phyloP scores from a whole-genome alignment of 2,888 invertebrate genomes.

The Eumacrocentrus americanus region DNA sequence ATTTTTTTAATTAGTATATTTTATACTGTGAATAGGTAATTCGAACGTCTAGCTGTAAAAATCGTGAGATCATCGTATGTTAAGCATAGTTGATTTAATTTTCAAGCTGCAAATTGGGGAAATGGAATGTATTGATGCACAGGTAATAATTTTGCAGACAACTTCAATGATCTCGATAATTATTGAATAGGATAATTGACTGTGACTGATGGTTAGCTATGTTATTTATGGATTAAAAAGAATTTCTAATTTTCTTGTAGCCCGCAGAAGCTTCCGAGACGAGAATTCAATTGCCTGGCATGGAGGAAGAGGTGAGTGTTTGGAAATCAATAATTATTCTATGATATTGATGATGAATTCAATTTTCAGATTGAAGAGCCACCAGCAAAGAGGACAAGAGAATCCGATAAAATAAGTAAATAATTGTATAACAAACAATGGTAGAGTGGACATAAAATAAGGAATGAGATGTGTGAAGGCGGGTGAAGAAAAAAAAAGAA shows the following conservation, averaged over 20 bases:
- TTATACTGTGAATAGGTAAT: conserved; percentile 47
- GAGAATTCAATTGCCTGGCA: conserved; percentile 76
- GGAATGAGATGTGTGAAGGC: conserved; percentile 32
- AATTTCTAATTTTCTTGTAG: conserved; percentile 58
- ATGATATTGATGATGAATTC: neutral
- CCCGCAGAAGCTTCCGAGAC: conserved; percentile 83
- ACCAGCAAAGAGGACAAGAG: conserved; percentile 58
- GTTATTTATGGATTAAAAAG: neutral
- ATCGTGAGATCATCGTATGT: neutral
- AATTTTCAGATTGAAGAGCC: conserved; percentile 57
- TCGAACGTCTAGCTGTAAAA: neutral
- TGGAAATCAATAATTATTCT: neutral
- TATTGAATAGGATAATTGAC: too few species aligned
- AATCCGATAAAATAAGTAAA: conserved; percentile 59
- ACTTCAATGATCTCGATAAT: too few species aligned
- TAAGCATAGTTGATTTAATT: conserved; percentile 52
- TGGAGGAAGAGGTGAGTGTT: conserved; percentile 65
- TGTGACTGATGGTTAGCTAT: too few species aligned
- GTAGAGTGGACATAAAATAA: conserved; percentile 23
- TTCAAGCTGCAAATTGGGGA: conserved; percentile 67
- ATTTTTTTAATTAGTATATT: conserved; percentile 27
- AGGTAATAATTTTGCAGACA: too few species aligned
- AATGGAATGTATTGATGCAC: conserved; percentile 70
- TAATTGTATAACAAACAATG: conserved; percentile 45
- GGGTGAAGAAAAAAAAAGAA: conserved; percentile 45